Percentiles rank a stretch among this genome's conserved stretches.
Evolutionary conservation across 2,888 invertebrate species (phyloP).

Genomic region (Proisotoma minuta): DNA sequence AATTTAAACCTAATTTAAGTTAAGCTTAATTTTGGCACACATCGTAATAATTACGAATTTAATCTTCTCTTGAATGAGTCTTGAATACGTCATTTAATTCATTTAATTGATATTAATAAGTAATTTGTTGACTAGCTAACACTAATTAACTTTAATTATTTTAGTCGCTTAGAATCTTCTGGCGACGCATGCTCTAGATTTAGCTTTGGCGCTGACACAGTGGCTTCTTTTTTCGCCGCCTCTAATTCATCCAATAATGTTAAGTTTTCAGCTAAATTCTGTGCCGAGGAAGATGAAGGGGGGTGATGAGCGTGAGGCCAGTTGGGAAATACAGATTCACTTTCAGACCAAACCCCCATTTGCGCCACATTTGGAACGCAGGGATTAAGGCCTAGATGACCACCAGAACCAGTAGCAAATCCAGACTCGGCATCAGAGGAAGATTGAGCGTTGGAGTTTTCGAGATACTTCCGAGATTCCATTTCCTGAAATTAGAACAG

Average conservation of each 20-base stretch:
- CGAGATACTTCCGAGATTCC: background rate
- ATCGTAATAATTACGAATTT: no score
- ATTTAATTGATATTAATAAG: no score
- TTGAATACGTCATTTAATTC: no score
- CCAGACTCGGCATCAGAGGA: background rate
- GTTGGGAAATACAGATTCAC: slow-evolving; percentile 42
- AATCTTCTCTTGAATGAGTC: no score
- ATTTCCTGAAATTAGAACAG: no score
- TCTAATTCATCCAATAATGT: slow-evolving; percentile 9
- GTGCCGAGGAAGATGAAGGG: slow-evolving; percentile 13
- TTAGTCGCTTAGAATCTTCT: no score
- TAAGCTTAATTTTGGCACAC: no score
- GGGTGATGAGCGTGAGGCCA: slow-evolving; percentile 44
- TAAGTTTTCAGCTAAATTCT: slow-evolving; percentile 24
- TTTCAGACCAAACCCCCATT: slow-evolving; percentile 38
- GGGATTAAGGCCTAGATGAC: slow-evolving; percentile 19
- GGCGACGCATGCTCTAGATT: no score
- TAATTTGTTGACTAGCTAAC: no score
- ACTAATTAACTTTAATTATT: no score
- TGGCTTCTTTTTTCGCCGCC: background rate
- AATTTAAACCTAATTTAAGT: no score
- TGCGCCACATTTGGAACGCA: slow-evolving; percentile 37
- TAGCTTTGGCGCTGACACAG: background rate
- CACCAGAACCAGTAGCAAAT: slow-evolving; percentile 16
- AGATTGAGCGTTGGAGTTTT: background rate